phyloP scores from a whole-genome alignment of 1,140 invertebrate species.

The Samia ricini region DNA sequence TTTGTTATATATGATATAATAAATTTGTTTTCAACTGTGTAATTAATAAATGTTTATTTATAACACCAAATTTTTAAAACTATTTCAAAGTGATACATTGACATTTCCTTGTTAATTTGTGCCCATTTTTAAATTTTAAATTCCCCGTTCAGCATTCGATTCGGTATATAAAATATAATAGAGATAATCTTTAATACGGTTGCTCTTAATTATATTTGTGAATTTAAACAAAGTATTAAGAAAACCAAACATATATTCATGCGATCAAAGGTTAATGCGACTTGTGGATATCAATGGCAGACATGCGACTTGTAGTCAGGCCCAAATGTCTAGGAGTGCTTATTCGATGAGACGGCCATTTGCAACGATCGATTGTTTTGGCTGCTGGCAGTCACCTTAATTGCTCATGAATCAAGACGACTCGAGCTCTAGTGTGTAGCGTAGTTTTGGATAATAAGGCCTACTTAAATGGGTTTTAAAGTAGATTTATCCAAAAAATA shows the following conservation, averaged over 20 bases:
- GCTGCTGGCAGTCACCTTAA: conserved; percentile 70
- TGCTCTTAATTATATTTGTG: no score
- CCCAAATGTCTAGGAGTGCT: conserved; percentile 25
- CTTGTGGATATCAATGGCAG: neutral
- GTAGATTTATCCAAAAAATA: neutral
- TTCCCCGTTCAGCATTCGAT: no score
- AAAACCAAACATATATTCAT: neutral
- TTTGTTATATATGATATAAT: no score
- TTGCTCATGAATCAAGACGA: conserved; percentile 68
- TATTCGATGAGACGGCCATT: conserved; percentile 51
- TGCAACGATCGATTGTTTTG: conserved; percentile 74
- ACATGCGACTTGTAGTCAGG: neutral
- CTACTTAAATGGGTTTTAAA: neutral
- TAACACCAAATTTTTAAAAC: no score
- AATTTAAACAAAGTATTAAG: neutral
- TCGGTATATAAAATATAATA: no score
- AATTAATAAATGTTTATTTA: no score
- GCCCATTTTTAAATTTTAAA: no score
- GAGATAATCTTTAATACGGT: no score
- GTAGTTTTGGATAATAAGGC: conserved; percentile 3
- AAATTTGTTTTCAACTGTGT: no score
- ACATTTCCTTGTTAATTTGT: no score
- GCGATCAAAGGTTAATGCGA: conserved; percentile 1
- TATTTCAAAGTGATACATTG: no score
- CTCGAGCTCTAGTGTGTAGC: conserved; percentile 23